phyloP scores from a whole-genome alignment of 2,888 invertebrate species.

The Apoderus coryli region DNA sequence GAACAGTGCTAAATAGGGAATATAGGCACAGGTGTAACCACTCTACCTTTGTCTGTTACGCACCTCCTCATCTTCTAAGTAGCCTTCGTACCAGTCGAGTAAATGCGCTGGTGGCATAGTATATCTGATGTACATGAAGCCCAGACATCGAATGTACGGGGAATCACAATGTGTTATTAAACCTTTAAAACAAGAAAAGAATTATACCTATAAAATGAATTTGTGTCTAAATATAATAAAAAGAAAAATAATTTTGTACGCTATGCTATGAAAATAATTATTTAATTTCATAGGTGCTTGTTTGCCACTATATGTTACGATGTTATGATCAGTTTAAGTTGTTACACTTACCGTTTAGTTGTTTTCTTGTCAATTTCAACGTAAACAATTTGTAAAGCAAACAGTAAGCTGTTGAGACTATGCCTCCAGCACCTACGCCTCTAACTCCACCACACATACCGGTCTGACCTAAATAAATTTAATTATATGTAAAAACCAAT shows the following conservation, averaged over 20 bases:
- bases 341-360: slow-evolving; percentile 94
- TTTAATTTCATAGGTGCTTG: too few species aligned
- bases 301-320: too few species aligned
- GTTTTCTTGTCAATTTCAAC: slow-evolving; percentile 90
- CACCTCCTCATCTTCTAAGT: slow-evolving; percentile 89
- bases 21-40: slow-evolving; percentile 25
- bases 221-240: too few species aligned
- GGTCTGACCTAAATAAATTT: slow-evolving; percentile 58
- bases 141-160: slow-evolving; percentile 92
- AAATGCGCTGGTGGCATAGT: slow-evolving; percentile 92
- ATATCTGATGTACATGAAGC: slow-evolving; percentile 73
- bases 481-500: too few species aligned
- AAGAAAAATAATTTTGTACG: too few species aligned
- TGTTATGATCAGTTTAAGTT: too few species aligned
- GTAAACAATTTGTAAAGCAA: slow-evolving; percentile 97
- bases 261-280: too few species aligned
- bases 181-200: too few species aligned
- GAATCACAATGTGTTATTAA: slow-evolving; percentile 92
- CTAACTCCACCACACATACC: slow-evolving; percentile 99
- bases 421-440: slow-evolving; percentile 98
- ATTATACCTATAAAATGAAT: too few species aligned
- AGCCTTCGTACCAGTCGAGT: slow-evolving; percentile 94
- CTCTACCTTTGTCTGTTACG: slow-evolving; percentile 35
- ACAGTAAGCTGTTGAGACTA: slow-evolving; percentile 98
- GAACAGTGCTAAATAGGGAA: too few species aligned